These are phyloP conservation scores for Nixonia krombeini DNA, from an alignment of 1,140 invertebrate genomes.

Conservation along the genomic window DNA sequence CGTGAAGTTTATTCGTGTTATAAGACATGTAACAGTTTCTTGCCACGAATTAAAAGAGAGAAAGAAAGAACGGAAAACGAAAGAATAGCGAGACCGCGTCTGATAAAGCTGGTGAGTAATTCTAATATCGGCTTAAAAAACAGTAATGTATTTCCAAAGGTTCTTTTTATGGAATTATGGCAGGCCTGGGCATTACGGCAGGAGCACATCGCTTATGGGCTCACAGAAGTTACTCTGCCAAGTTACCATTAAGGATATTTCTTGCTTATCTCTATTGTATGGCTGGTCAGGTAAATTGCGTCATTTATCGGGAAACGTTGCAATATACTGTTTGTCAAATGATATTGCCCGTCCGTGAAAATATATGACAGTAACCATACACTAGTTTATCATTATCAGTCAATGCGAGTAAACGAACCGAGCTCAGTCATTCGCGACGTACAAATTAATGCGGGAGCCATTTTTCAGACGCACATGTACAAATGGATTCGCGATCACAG, in stretches of 20 bases:
- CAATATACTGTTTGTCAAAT: neutral
- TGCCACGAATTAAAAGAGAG: too few species aligned
- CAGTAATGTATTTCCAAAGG: conserved; percentile 26
- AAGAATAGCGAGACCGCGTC: too few species aligned
- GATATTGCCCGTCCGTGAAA: neutral
- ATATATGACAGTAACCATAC: neutral
- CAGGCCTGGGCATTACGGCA: conserved; percentile 81
- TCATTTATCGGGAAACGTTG: neutral
- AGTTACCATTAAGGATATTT: conserved; percentile 77
- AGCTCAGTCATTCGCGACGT: too few species aligned
- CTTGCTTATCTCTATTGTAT: conserved; percentile 61
- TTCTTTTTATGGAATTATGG: conserved; percentile 29
- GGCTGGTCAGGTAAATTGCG: conserved; percentile 54
- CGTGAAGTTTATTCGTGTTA: too few species aligned
- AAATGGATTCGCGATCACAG: conserved; percentile 81
- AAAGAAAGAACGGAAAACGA: too few species aligned
- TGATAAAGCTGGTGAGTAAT: too few species aligned
- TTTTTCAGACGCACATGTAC: conserved; percentile 63
- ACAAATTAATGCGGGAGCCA: neutral
- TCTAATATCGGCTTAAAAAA: too few species aligned
- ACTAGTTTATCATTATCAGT: too few species aligned
- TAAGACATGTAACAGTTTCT: too few species aligned
- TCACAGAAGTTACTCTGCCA: conserved; percentile 87
- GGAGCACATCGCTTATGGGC: conserved; percentile 89
- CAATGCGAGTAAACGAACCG: too few species aligned